phyloP scores from a whole-genome alignment of 2,888 invertebrate genomes.

The Caenorhabditis panamensis region DNA sequence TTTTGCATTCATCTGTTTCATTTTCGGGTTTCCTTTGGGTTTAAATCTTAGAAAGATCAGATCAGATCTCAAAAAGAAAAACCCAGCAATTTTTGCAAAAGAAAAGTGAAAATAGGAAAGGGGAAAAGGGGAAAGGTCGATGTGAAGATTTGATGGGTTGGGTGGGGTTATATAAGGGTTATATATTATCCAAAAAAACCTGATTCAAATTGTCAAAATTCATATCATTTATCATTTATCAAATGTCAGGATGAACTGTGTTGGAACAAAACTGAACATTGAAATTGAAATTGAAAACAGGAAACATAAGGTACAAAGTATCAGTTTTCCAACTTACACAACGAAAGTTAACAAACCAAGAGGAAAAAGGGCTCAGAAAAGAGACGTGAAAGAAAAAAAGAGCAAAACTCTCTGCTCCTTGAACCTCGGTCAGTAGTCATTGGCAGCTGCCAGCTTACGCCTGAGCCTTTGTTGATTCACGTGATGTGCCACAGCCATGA shows the following conservation, averaged over 20 bases:
- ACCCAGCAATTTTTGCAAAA: not conserved
- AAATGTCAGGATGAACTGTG: not conserved
- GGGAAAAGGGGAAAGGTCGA: too few relatives aligned
- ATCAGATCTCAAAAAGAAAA: not conserved
- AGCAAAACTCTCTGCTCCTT: not conserved
- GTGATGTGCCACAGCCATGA: constrained; percentile 73
- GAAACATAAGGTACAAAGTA: too few relatives aligned
- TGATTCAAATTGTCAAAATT: not conserved
- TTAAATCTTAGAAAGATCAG: not conserved
- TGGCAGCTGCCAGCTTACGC: constrained; percentile 32
- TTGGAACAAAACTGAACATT: not conserved
- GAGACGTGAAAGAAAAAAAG: constrained; percentile 2
- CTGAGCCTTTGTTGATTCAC: constrained; percentile 39
- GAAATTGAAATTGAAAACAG: too few relatives aligned
- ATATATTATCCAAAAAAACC: not conserved
- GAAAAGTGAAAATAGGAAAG: not conserved
- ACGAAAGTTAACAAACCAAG: too few relatives aligned
- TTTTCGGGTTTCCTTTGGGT: not conserved
- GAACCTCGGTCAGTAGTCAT: constrained; percentile 32
- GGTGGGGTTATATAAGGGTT: not conserved
- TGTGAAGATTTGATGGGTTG: too few relatives aligned
- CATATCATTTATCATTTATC: too few relatives aligned
- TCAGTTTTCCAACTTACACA: too few relatives aligned
- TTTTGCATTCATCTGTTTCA: constrained; percentile 22
- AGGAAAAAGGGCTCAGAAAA: not conserved